A percentile compares a stretch with the other conserved stretches of the same genome.
Conservation (phyloP, 2,888 invertebrate genomes). For the Colostygia pectinataria region DNA sequence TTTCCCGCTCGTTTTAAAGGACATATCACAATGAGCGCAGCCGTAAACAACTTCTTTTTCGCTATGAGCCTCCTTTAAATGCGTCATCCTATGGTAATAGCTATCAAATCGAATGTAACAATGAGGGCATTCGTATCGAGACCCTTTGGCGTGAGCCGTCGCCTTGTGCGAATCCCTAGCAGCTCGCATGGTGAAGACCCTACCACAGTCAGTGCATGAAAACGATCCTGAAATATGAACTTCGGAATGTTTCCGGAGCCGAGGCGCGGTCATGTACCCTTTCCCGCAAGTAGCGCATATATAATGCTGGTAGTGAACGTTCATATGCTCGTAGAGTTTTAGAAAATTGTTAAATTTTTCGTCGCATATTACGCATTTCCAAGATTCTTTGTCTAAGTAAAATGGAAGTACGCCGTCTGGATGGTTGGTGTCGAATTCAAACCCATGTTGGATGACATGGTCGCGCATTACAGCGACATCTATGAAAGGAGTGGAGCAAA, state of each 20-base stretch:
- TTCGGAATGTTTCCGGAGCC: conserved; percentile 71
- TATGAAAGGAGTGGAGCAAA: conserved; percentile 53
- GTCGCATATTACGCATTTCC: conserved; percentile 65
- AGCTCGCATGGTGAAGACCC: conserved; percentile 62
- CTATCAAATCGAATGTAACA: conserved; percentile 66
- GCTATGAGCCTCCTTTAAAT: conserved; percentile 66
- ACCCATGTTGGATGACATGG: conserved; percentile 62
- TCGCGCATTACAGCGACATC: conserved; percentile 56
- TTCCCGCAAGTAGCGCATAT: conserved; percentile 74
- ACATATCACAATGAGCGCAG: conserved; percentile 62
- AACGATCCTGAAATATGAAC: conserved; percentile 69
- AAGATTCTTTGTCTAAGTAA: conserved; percentile 61
- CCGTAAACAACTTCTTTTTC: conserved; percentile 63
- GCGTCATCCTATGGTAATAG: conserved; percentile 69
- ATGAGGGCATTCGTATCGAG: conserved; percentile 70
- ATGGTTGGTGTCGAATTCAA: conserved; percentile 54
- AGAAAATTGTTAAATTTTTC: conserved; percentile 69
- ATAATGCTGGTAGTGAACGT: conserved; percentile 71
- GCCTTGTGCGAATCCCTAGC: conserved; percentile 71
- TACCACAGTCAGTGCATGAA: conserved; percentile 65
- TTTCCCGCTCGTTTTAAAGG: conserved; percentile 70
- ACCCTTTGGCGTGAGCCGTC: conserved; percentile 61
- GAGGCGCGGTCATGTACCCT: conserved; percentile 70
- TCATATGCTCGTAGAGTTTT: conserved; percentile 76
- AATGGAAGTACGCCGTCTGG: conserved; percentile 73